A percentile compares a stretch with the other conserved stretches of the same genome.
These are phyloP conservation scores for Phocoena phocoena DNA, from an alignment of 2,113 vertebrate genomes.

Conservation along the genomic window DNA sequence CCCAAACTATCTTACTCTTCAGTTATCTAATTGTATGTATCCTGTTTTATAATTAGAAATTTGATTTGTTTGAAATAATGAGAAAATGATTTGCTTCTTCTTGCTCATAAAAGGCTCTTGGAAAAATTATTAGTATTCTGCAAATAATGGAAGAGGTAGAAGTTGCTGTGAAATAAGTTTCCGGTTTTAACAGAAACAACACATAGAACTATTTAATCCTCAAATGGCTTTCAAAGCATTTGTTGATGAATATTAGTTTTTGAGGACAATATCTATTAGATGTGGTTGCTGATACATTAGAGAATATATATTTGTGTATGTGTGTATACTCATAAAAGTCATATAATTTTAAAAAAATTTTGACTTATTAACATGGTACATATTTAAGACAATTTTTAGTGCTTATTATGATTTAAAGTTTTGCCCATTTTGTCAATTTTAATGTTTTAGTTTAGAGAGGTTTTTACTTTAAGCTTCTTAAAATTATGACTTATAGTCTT, in stretches of 20 bases:
- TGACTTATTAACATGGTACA: not conserved
- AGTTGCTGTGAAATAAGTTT: constrained; percentile 31
- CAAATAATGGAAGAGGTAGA: not conserved
- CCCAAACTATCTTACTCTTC: not conserved
- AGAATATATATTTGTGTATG: not conserved
- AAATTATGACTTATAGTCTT: constrained; percentile 19
- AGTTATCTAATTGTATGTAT: not conserved
- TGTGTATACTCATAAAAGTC: not conserved
- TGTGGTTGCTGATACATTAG: not conserved
- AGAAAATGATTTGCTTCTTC: constrained; percentile 20
- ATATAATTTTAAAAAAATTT: not conserved
- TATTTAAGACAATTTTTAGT: not conserved
- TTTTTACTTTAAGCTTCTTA: constrained; percentile 37
- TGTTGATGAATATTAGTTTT: constrained; percentile 27
- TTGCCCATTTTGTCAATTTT: not conserved
- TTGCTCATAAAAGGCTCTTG: not conserved
- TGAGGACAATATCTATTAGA: not conserved
- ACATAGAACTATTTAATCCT: not conserved
- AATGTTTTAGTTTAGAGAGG: not conserved
- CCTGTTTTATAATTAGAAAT: not conserved
- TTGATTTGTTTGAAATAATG: constrained; percentile 44
- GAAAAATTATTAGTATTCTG: constrained; percentile 31
- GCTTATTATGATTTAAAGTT: not conserved
- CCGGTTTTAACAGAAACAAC: constrained; percentile 30
- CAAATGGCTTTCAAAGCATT: not conserved